Percentiles rank a stretch among this genome's conserved stretches.
Evolutionary conservation across 2,113 vertebrate species (phyloP).

Genomic region (Steatornis caripensis): DNA sequence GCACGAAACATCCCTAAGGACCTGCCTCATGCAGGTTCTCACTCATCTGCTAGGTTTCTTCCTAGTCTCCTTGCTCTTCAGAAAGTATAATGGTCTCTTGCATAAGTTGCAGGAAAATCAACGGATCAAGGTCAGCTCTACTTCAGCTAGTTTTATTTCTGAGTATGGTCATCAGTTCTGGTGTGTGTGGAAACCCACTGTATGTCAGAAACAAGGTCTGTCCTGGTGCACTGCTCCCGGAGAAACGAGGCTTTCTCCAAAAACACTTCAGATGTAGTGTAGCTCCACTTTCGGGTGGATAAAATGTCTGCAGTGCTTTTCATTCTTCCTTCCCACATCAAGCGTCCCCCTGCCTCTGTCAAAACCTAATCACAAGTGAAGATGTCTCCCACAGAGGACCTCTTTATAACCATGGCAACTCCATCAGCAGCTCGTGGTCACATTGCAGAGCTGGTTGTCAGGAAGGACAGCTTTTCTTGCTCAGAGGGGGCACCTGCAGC

Average conservation of each 20-base stretch:
- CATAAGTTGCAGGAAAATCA: neutral
- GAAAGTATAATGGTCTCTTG: neutral
- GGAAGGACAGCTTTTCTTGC: constrained; percentile 36
- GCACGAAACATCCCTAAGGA: neutral
- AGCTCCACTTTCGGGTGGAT: constrained; percentile 30
- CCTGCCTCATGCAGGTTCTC: neutral
- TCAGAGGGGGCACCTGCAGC: neutral
- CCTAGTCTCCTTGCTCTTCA: neutral
- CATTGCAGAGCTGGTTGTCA: constrained; percentile 7
- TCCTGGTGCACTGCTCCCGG: neutral
- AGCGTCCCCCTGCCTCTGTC: constrained; percentile 67
- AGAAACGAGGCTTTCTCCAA: neutral
- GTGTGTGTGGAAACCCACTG: neutral
- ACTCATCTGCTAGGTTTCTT: neutral
- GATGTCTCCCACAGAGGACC: constrained; percentile 73
- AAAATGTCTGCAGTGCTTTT: constrained; percentile 31
- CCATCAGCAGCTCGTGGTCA: constrained; percentile 48
- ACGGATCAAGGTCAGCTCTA: neutral
- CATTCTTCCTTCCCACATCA: constrained; percentile 15
- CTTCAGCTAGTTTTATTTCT: neutral
- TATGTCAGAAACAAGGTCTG: constrained; percentile 28
- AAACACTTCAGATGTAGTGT: constrained; percentile 7
- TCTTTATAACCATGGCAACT: constrained; percentile 69
- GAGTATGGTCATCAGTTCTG: neutral
- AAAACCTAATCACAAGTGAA: constrained; percentile 82